These are phyloP conservation scores for Paedocypris sp. DNA, from an alignment of 2,113 vertebrate genomes.

Conservation along the genomic window DNA sequence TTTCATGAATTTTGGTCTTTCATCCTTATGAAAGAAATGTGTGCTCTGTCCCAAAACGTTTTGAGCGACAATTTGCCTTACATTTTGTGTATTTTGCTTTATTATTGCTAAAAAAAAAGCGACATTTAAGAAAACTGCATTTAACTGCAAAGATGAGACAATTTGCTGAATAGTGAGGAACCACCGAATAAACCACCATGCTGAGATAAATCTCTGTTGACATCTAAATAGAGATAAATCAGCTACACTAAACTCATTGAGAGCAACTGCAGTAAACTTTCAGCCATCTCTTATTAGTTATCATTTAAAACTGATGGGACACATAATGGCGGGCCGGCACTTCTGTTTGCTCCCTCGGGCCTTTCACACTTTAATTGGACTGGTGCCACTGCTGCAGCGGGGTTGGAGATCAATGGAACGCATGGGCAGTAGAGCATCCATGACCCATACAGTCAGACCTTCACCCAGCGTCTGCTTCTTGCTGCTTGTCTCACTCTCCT, in stretches of 20 bases:
- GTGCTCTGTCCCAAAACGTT: slow-evolving; percentile 44
- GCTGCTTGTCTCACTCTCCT: slow-evolving; percentile 15
- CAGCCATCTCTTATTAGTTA: neutral
- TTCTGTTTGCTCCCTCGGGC: slow-evolving; percentile 18
- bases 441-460: slow-evolving; percentile 32
- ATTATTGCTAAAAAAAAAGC: too few relatives aligned
- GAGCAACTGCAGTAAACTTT: neutral
- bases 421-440: slow-evolving; percentile 26
- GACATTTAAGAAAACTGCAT: neutral
- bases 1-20: slow-evolving; percentile 61
- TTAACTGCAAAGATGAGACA: neutral
- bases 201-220: neutral
- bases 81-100: slow-evolving; percentile 9
- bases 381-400: slow-evolving; percentile 35
- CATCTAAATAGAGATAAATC: neutral
- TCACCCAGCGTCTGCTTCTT: slow-evolving; percentile 27
- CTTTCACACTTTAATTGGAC: slow-evolving; percentile 46
- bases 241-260: neutral
- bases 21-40: slow-evolving; percentile 71
- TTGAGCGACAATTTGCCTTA: slow-evolving; percentile 32
- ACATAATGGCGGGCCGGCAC: slow-evolving; percentile 16
- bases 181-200: neutral
- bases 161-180: neutral
- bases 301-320: neutral
- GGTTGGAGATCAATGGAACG: slow-evolving; percentile 30